These are phyloP conservation scores for Ptilorrhoa leucosticta DNA, from an alignment of 2,113 vertebrate species.

Conservation along the genomic window DNA sequence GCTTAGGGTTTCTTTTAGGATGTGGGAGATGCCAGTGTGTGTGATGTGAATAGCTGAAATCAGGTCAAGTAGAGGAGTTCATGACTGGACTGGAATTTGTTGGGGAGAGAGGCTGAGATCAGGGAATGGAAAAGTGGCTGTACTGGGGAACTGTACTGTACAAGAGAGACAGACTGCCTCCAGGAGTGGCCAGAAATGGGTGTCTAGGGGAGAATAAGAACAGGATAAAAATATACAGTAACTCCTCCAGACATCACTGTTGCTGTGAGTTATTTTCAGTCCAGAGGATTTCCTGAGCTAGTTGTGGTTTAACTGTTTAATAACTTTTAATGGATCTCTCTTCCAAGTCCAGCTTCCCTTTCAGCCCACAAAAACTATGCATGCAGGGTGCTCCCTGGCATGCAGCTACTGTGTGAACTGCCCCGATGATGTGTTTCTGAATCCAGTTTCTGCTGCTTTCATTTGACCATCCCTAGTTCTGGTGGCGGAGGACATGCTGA, in stretches of 20 bases:
- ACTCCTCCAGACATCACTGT: not conserved
- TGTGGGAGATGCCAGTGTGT: not conserved
- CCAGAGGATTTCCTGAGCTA: constrained; percentile 29
- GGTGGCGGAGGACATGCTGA: not conserved
- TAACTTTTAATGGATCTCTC: not conserved
- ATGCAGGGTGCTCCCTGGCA: not conserved
- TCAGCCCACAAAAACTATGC: not conserved
- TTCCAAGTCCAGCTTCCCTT: not conserved
- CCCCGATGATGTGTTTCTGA: not conserved
- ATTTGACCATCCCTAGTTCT: not conserved
- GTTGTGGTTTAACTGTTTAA: constrained; percentile 9
- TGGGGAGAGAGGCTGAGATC: not conserved
- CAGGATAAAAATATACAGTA: not conserved
- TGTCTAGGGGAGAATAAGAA: not conserved
- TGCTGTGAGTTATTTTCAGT: constrained; percentile 29
- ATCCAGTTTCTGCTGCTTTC: not conserved
- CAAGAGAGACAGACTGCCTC: not conserved
- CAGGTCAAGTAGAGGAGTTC: not conserved
- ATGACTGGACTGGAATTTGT: not conserved
- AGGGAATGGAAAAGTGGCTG: not conserved
- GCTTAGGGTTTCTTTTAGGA: not conserved
- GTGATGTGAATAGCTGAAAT: not conserved
- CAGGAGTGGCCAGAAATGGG: not conserved
- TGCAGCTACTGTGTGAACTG: not conserved
- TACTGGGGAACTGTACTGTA: not conserved